Evolutionary conservation across 2,888 invertebrate genomes (phyloP), one percentile per base, ranked within the genome.

Genomic region (Sinopyrophorus schimmeli): DNA sequence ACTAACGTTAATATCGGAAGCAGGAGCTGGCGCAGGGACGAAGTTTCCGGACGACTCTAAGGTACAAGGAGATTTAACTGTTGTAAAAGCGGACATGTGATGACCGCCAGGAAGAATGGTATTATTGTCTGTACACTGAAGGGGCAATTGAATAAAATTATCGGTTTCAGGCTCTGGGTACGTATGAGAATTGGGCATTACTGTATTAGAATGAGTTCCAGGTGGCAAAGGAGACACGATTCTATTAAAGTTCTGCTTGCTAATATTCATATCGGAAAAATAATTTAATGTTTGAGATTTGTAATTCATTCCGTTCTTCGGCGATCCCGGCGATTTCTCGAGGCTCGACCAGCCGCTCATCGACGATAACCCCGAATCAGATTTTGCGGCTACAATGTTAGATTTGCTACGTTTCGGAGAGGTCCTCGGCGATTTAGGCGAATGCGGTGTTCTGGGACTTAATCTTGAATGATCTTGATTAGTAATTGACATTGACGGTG

Each of bases 331-430:
- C 18, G 90, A 89, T 74, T 90, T 90, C 70, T 91, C 90, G 63
- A 89, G 74, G 66, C 88, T 89, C 6, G 89, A 89, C 82, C 90
- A 87, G 3, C 90, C 89, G 65, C 89, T 90, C 85, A 91, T 87
- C 3, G 91, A 91, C 0, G 90, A 90, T 37, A 92, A 74, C 0
- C 91, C 91, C 0, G 91, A 91, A 70, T 92, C 91, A 1, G 91
- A 91, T 70, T 90, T 91, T 1, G 87, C 85, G 3, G 86, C 80
- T 1, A 83, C 82, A 52, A 86, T 84, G 66, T 81, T 83, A 16
- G 77, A 79, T 67, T 80, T 81, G 11, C 79, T 70, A 62, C 84
- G 80, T 66, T 86, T 87, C 12, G 86, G 86, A 20, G 87, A 87
- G 1, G 82, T 78, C 72, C 82, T 80, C 5, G 86, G 86, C 16